Percentiles rank a stretch among this genome's conserved stretches.
phyloP scores from a whole-genome alignment of 2,113 vertebrate species.

The Tretioscincus oriximinensis region DNA sequence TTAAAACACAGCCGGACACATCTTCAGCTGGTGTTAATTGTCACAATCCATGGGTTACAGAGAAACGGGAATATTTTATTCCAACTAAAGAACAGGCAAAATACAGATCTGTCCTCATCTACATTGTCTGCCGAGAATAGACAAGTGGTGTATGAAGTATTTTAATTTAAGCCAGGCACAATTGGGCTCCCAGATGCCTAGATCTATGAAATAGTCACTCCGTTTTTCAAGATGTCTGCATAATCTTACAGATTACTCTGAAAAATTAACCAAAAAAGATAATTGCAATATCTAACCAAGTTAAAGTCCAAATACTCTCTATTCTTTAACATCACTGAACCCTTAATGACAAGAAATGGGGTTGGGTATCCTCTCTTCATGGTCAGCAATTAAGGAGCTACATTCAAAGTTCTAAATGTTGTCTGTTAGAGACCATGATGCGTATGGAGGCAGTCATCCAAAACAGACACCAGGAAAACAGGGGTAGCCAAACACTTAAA shows the following conservation, averaged over 20 bases:
- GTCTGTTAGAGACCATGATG: too few relatives aligned
- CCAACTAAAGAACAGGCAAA: constrained; percentile 38
- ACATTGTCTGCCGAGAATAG: constrained; percentile 40
- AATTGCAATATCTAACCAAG: background rate
- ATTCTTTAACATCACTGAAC: background rate
- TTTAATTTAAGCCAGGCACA: background rate
- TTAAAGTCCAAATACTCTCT: constrained; percentile 1
- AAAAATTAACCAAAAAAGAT: background rate
- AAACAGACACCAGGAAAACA: too few relatives aligned
- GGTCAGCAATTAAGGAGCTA: background rate
- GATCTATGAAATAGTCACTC: background rate
- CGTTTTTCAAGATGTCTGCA: background rate
- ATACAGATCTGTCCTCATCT: constrained; percentile 38
- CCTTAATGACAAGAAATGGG: constrained; percentile 5
- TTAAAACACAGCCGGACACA: constrained; percentile 57
- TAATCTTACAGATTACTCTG: background rate
- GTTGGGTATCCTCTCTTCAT: background rate
- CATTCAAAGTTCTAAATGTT: background rate
- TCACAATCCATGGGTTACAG: constrained; percentile 44
- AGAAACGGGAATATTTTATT: constrained; percentile 46
- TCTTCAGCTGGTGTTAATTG: constrained; percentile 67
- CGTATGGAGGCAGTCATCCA: too few relatives aligned
- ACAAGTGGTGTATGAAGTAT: background rate
- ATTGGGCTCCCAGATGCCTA: background rate
- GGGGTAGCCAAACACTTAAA: too few relatives aligned